Evolutionary conservation across 1,140 invertebrate genomes (phyloP), one percentile per base, ranked within the genome.

Genomic region (Harlomillsia oculata): DNA sequence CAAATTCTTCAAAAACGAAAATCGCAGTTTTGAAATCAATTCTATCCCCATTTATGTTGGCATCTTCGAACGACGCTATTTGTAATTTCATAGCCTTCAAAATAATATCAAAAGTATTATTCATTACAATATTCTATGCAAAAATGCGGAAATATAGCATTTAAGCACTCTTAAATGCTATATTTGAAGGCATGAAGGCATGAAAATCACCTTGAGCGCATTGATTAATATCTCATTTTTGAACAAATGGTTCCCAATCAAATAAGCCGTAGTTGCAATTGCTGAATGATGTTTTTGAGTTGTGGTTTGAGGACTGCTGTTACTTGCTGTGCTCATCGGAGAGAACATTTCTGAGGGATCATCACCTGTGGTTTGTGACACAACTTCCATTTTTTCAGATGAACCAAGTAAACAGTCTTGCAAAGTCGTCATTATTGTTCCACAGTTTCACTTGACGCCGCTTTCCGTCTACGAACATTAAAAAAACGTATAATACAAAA

Each of bases 1-100:
- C 16, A 37, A 65, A 65, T 28, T 65, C 60, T 26, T 56, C 56
- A 54, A 62, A 62, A 13, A 65, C 49, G 26, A 60, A 23, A 3
- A 65, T 59, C 0, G 45, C 43, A 1, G 40, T 34, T 28, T 30
- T 26, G 21, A 16, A 41, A 32, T 60, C 53, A 21, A 44, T 28
- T 6, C 1, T 36, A 36, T 25, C 13, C 0, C 26, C n/a, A 5
- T 13, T 23, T 1, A 5, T 16, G 5, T 3, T 20, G 28, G 18
- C 11, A 26, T 39, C 26, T 3, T 50, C 32, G 21, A 16, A 39
- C 14, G 39, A 25, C n/a, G 28, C 13, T 13, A 30, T 5, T 14
- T 21, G 23, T 25, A 37, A 34, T 37, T 50, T 21, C 2, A 50
- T 18, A 16, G 16, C 16, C 34, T 39, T 40, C 5, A 9, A 9